Conservation (phyloP, 2,797 vertebrate genomes). For the Orestias chungarensis region DNA sequence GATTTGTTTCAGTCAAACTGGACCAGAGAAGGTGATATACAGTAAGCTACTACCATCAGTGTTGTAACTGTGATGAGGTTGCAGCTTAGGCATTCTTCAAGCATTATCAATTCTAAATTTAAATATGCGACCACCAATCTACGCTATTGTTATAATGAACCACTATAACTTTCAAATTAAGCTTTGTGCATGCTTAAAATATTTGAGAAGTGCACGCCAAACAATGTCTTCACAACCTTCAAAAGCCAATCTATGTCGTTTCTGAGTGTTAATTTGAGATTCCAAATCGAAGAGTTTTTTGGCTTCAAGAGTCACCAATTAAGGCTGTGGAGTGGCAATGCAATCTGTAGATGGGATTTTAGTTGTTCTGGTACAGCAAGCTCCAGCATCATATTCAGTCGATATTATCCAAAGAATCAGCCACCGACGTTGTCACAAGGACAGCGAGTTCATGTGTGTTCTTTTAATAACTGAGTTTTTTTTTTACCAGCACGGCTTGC, state of each 20-base stretch:
- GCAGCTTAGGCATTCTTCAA: background rate
- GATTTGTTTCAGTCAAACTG: too few species aligned
- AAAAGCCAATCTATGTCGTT: background rate
- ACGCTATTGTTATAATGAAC: background rate
- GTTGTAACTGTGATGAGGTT: background rate
- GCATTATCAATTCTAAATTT: background rate
- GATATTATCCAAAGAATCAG: background rate
- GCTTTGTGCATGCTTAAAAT: background rate
- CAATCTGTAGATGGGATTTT: background rate
- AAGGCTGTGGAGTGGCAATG: background rate
- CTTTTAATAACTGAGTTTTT: background rate
- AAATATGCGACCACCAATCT: background rate
- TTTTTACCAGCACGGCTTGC: constrained; percentile 87
- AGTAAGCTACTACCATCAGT: too few species aligned
- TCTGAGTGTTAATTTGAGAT: background rate
- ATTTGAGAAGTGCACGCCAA: background rate
- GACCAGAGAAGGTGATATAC: too few species aligned
- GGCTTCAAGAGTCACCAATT: background rate
- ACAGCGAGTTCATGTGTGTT: background rate
- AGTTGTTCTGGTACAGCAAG: background rate
- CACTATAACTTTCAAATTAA: background rate
- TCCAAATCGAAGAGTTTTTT: background rate
- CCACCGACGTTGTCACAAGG: background rate
- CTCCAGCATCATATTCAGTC: background rate
- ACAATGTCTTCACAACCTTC: background rate